Evolutionary conservation across 2,797 vertebrate species (phyloP).

Genomic region (Falco berigora): DNA sequence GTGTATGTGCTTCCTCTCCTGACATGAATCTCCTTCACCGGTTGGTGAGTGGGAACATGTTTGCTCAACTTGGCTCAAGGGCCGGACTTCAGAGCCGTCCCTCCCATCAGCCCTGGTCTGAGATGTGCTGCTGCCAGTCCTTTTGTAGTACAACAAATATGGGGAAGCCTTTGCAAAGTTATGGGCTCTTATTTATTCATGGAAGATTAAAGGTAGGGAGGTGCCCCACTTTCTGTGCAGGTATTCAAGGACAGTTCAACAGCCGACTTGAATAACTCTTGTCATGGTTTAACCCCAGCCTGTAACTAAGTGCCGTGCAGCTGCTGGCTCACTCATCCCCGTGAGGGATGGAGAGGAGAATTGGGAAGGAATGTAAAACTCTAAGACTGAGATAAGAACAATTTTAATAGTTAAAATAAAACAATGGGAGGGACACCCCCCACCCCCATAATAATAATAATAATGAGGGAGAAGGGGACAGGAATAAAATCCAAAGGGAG

Average conservation of each 20-base stretch:
- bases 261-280: neutral
- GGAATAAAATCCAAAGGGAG: too few species aligned
- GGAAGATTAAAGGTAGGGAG: neutral
- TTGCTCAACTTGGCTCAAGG: neutral
- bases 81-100: neutral
- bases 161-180: neutral
- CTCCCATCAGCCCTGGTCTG: neutral
- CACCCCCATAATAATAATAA: too few species aligned
- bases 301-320: too few species aligned
- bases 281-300: too few species aligned
- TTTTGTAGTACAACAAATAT: neutral
- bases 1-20: neutral
- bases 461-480: too few species aligned
- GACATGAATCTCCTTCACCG: neutral
- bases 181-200: neutral
- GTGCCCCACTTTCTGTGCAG: neutral
- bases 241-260: neutral
- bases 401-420: too few species aligned
- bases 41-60: accelerated
- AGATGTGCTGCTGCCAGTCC: neutral
- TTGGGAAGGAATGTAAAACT: too few species aligned
- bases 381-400: too few species aligned
- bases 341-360: too few species aligned
- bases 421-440: too few species aligned
- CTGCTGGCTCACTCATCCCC: too few species aligned